phyloP scores from a whole-genome alignment of 1,140 invertebrate genomes.

The Drosophila dunni region DNA sequence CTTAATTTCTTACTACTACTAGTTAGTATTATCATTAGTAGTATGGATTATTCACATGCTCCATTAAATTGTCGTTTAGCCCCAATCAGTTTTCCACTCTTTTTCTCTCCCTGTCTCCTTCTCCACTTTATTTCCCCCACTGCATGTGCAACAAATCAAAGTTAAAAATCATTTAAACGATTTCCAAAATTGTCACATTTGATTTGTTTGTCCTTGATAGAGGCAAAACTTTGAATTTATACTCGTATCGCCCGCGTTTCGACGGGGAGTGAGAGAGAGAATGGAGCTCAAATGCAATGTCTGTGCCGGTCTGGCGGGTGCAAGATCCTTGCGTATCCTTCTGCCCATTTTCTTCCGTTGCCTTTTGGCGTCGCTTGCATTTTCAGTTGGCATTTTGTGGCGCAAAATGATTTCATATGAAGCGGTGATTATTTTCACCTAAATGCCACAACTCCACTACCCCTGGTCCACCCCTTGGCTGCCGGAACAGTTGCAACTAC shows the following conservation, averaged over 20 bases:
- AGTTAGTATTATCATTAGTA: neutral
- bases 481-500: slow-evolving; percentile 55
- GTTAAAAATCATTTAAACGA: slow-evolving; percentile 72
- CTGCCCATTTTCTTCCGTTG: slow-evolving; percentile 32
- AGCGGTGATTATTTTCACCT: slow-evolving; percentile 84
- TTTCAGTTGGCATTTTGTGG: slow-evolving; percentile 66
- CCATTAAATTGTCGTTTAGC: slow-evolving; percentile 20
- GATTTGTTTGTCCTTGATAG: slow-evolving; percentile 78
- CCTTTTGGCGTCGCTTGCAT: slow-evolving; percentile 61
- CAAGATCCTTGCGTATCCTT: slow-evolving; percentile 49
- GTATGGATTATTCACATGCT: neutral
- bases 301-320: slow-evolving; percentile 30
- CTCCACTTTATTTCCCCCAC: neutral
- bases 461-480: neutral
- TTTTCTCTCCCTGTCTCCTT: neutral
- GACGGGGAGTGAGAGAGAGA: neutral
- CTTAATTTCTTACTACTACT: neutral
- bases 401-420: slow-evolving; percentile 84
- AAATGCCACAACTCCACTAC: slow-evolving; percentile 17
- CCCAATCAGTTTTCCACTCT: no score
- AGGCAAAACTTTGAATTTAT: slow-evolving; percentile 60
- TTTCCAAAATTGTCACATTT: slow-evolving; percentile 75
- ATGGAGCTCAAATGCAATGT: neutral
- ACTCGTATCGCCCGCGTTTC: slow-evolving; percentile 1
- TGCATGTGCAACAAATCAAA: slow-evolving; percentile 61